Base-by-base conservation (phyloP, 1,140 invertebrate species). In the Panulirus ornatus region DNA sequence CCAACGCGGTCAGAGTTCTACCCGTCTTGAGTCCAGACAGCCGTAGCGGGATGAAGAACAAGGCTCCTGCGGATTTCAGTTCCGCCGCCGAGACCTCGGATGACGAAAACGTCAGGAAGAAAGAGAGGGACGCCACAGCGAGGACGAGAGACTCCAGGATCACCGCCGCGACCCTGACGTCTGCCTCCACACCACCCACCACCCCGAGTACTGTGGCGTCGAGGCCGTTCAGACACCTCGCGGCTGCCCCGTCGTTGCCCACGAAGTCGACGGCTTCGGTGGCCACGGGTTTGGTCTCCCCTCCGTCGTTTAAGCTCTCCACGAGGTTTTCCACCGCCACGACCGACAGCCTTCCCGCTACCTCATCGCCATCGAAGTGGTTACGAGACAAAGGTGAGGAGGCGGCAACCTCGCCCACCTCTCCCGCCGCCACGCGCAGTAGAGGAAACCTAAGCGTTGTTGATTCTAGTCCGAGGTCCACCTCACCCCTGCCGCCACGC, bases 51-150 rank as follows among this genome's bases (percentile, higher is more conserved):
- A 30, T 89, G 22, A 89, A 86, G 70, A 92, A 91, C 70, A 92
- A 92, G 82, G 92, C 90, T 19, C 92, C 92, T 5, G 92, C 92
- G 30, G 92, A 92, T 71, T 92, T 92, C 84, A 92, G 86, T 16
- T 92, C 92, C 14, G 92, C 75, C 1, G 90, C 90, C 1, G 92
- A 92, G 38, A 84, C 44, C 11, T 91, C 90, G n/a, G 89, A 89
- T 58, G 91, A 87, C 30, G 88, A 88, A 36, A 73, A 58, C n/a
- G 9, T 47, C 6, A 70, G 34, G 36, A 47, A 42, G 51, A 70
- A 66, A 38, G 87, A 34, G 6, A 63, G 75, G 14, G 42, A 36
- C 6, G 70, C 38, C 27, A 70, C 36, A 44, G 22, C 30, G 2
- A 36, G 36, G 14, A 42, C 54, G n/a, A 78, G 40, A 88, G n/a